A percentile compares a stretch with the other conserved stretches of the same genome.
These are phyloP conservation scores for Pipa parva DNA, from an alignment of 2,113 vertebrate genomes.

Conservation along the genomic window DNA sequence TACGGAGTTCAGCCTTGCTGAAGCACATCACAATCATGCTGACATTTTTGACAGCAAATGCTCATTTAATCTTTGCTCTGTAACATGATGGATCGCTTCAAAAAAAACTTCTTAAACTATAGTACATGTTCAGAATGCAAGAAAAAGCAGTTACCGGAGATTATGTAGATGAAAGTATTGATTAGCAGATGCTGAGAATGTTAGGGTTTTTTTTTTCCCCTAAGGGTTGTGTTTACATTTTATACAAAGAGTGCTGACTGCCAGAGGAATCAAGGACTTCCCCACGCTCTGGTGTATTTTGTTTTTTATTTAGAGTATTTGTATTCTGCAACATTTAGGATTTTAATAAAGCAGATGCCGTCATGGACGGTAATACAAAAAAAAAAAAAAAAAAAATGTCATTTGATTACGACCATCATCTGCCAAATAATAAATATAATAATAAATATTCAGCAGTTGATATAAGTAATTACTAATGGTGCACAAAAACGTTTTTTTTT, in stretches of 20 bases:
- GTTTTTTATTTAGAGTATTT: neutral
- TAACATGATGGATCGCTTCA: conserved; percentile 35
- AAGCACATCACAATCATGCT: conserved; percentile 27
- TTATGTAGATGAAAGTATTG: conserved; percentile 26
- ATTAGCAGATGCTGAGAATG: conserved; percentile 12
- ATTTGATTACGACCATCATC: too few relatives aligned
- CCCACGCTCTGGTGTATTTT: neutral
- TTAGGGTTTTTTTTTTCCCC: conserved; percentile 10
- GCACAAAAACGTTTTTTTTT: too few relatives aligned
- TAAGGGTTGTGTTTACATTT: neutral
- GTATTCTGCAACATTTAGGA: neutral
- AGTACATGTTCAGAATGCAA: conserved; percentile 18
- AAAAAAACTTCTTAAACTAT: conserved; percentile 27
- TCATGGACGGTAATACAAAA: too few relatives aligned
- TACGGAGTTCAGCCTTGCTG: conserved; percentile 34
- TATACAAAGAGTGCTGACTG: neutral
- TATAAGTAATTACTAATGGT: too few relatives aligned
- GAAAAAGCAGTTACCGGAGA: conserved; percentile 10
- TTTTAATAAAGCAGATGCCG: neutral
- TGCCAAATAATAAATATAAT: neutral
- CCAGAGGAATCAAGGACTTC: neutral
- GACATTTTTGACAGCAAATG: conserved; percentile 37
- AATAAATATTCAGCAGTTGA: too few relatives aligned
- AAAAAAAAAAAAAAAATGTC: too few relatives aligned
- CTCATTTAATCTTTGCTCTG: conserved; percentile 30